phyloP scores from a whole-genome alignment of 2,888 invertebrate species.

The Cerastis rubricosa region DNA sequence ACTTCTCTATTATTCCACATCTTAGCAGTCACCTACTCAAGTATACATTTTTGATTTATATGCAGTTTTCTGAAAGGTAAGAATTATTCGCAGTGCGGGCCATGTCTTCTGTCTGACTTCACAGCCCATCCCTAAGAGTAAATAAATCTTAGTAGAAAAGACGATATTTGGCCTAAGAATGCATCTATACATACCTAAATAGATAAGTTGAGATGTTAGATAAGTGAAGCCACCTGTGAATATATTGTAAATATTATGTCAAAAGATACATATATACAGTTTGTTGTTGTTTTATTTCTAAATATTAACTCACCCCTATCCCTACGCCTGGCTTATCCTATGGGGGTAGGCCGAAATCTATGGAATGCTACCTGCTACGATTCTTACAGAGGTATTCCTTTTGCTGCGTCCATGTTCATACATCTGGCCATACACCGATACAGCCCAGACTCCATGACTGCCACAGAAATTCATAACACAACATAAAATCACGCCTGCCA shows the following conservation, averaged over 20 bases:
- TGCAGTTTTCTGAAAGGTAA: neutral
- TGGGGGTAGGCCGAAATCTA: neutral
- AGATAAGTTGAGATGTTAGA: slow-evolving; percentile 36
- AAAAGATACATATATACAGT: slow-evolving; percentile 72
- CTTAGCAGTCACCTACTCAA: neutral
- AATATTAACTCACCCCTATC: neutral
- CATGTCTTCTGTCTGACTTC: slow-evolving; percentile 6
- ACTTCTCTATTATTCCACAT: neutral
- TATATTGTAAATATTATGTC: slow-evolving; percentile 69
- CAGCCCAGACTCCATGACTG: neutral
- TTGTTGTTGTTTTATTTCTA: slow-evolving; percentile 62
- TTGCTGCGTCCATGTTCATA: neutral
- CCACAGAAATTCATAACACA: neutral
- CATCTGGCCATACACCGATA: neutral
- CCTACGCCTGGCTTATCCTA: no score
- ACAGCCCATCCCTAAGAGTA: slow-evolving; percentile 43
- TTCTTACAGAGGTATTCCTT: neutral
- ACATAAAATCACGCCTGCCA: no score
- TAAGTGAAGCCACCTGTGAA: slow-evolving; percentile 62
- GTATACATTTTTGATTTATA: neutral
- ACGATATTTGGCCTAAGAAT: slow-evolving; percentile 47
- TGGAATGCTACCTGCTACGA: neutral
- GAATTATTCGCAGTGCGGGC: slow-evolving; percentile 17
- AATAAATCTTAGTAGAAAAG: slow-evolving; percentile 34
- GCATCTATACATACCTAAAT: slow-evolving; percentile 34